Evolutionary conservation across 2,888 invertebrate species (phyloP).

Genomic region (Spatulosminthurus flaviceps): DNA sequence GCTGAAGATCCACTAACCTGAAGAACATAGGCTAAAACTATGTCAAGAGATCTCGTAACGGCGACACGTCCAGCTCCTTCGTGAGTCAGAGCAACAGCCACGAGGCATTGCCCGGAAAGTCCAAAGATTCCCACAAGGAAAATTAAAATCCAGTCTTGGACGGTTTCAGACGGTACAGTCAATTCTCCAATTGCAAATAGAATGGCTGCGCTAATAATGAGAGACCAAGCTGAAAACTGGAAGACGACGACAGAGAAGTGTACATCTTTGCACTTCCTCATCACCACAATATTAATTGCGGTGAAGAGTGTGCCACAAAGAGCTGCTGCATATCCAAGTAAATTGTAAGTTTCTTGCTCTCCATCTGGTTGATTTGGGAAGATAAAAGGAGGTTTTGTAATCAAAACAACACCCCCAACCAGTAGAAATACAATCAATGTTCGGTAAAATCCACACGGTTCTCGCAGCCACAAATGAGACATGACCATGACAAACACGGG

Average conservation of each 20-base stretch:
- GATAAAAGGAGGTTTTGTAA: constrained; percentile 68
- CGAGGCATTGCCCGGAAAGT: constrained; percentile 67
- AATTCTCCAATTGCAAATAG: constrained; percentile 64
- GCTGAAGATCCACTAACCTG: constrained; percentile 64
- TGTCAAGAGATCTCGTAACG: constrained; percentile 68
- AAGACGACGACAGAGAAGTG: constrained; percentile 68
- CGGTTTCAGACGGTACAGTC: constrained; percentile 50
- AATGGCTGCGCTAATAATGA: constrained; percentile 65
- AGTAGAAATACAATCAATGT: constrained; percentile 67
- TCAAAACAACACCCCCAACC: constrained; percentile 67
- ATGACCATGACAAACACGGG: constrained; percentile 68
- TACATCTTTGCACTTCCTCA: constrained; percentile 68
- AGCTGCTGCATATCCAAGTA: constrained; percentile 67
- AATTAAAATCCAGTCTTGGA: constrained; percentile 59
- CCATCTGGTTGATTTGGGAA: constrained; percentile 65
- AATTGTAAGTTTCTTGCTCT: constrained; percentile 65
- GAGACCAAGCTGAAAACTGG: constrained; percentile 67
- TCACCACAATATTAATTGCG: constrained; percentile 68
- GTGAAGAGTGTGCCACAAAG: constrained; percentile 68
- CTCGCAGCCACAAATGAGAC: constrained; percentile 67
- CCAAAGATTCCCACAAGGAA: constrained; percentile 66
- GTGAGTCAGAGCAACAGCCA: constrained; percentile 67
- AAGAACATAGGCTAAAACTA: constrained; percentile 68
- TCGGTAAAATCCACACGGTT: constrained; percentile 68
- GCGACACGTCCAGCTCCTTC: constrained; percentile 69